Base-by-base conservation (phyloP, 2,797 vertebrate species). In the Todus mexicanus region DNA sequence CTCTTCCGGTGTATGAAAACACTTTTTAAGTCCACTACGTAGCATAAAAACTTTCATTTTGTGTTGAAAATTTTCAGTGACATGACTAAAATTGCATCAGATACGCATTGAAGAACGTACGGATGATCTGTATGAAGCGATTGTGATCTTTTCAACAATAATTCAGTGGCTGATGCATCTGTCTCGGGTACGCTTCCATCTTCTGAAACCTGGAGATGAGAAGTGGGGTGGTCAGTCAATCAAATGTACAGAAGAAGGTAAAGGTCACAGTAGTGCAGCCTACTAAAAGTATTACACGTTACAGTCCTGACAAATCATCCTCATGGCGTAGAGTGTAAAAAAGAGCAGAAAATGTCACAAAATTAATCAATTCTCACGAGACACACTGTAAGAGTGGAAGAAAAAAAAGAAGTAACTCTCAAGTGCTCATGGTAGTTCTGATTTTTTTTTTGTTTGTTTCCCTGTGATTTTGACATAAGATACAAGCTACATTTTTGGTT, bases 321-420 rank as follows among this genome's bases (percentile, higher is more conserved):
- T 95, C 54, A 42, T 96, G 94, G 72, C 95, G 93, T 19, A 72
- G 90, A 81, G 78, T 94, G 90, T 97, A 96, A 97, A 97, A 84
- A 94, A 95, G 90, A 96, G 92, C 92, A 90, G 96, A 96, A 97
- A 97, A 97, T 97, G 96, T 96, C 96, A 96, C 47, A 65, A 96
- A 97, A 97, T 96, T 42, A 96, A 96, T 96, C 96, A 93, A 31
- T 89, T 95, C 79, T 95, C 84, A 27, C 60, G 93, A 94, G 89
- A 84, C 27, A 53, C 37, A 18, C 47, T 84, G 25, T 29, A 83
- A 78, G 76, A 82, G 50, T 21, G 60, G 56, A 73, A 48, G 64
- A 2, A 47, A 65, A 61, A 87, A 70, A 37, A 40, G 57, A 3
- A 45, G 48, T 77, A 71, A 64, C 53, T 76, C n/a, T 88, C 53